Evolutionary conservation across 2,113 vertebrate genomes (phyloP).

Genomic region (Ia io): DNA sequence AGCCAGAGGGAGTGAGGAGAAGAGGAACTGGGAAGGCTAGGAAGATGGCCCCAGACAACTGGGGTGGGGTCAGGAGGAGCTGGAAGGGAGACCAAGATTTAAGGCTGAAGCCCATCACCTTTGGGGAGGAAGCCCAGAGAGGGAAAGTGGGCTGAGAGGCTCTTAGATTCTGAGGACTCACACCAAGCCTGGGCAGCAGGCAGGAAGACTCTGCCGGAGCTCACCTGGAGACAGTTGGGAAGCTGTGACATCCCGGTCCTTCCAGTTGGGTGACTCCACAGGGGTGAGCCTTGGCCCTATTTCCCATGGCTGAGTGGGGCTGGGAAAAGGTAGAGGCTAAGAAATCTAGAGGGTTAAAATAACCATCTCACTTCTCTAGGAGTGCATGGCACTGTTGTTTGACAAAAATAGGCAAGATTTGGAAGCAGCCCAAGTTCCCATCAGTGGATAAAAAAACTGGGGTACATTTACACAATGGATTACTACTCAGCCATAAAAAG

Average conservation of each 20-base stretch:
- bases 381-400: not conserved
- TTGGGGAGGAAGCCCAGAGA: not conserved
- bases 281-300: not conserved
- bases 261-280: not conserved
- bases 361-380: not conserved
- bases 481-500: not conserved
- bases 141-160: too few species aligned
- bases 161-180: not conserved
- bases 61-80: not conserved
- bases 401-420: not conserved
- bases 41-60: not conserved
- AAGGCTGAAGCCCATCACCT: not conserved
- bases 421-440: not conserved
- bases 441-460: not conserved
- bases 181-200: accelerated
- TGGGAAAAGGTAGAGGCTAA: not conserved
- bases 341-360: not conserved
- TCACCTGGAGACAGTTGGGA: not conserved
- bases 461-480: not conserved
- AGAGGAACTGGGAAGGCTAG: not conserved
- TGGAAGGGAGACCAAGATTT: not conserved
- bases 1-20: not conserved
- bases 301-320: not conserved
- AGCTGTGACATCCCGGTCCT: not conserved
- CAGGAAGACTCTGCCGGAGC: not conserved